Evolutionary conservation across 2,888 invertebrate species (phyloP), one percentile per base, ranked within the genome.

Genomic region (Cataglyphis altisquamis): DNA sequence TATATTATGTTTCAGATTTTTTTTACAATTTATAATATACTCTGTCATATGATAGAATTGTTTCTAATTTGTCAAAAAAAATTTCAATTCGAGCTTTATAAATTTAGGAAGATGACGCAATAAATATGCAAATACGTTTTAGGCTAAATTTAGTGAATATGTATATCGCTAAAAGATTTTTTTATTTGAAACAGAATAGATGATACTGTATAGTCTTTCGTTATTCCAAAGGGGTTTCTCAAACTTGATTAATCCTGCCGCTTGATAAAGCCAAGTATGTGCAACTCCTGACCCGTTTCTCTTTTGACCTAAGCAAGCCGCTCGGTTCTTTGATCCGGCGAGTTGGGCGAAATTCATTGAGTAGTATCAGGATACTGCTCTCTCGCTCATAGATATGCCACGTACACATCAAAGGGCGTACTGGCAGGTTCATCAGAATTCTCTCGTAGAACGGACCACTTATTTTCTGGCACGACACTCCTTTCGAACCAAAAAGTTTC

Each of bases 371-470:
- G 60, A 70, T 78, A 78, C 72, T 72, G 45, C 32, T 29, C 60
- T 60, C 29, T 36, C 32, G 45, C 78, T 72, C 70, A 48, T 60
- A 78, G 78, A 36, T 62, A 78, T 78, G 48, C 72, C 36, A 62
- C 36, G 45, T 60, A 36, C 9, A 70, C 72, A 62, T 84, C 84
- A 85, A 86, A 86, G 70, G 39, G 68, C 57, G 32, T 82, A 81
- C 72, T 62, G 25, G 55, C 67, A 39, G 45, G 67, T 77, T 84
- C 82, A 86, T 86, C 84, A 86, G 81, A 86, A 86, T 86, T 86
- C 84, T 73, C 72, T 70, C 29, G 45, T 63, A 48, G 75, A 72
- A 73, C 74, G 73, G 66, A 36, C 70, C 84, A 62, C 75, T 84
- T 84, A 84, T 75, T 75, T 84, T 82, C 62, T 55, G 63, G 62